Evolutionary conservation across 2,888 invertebrate genomes (phyloP).

Genomic region (Meta bourneti): DNA sequence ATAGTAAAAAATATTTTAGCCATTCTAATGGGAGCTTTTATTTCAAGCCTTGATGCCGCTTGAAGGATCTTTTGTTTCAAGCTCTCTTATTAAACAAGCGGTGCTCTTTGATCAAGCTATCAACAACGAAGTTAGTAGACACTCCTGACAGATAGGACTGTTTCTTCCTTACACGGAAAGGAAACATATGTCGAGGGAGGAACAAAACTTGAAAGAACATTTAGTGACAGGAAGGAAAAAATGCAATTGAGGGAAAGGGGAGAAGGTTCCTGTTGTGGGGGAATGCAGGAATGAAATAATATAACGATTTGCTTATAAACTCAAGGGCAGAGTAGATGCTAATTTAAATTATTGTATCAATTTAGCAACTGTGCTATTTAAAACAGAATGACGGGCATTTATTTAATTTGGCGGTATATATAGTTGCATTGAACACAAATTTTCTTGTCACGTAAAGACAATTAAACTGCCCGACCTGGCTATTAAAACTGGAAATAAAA

Average conservation of each 20-base stretch:
- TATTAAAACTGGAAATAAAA: too few species aligned
- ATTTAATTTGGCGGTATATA: too few species aligned
- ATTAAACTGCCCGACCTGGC: too few species aligned
- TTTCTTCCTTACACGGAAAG: conserved; percentile 5
- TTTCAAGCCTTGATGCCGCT: not conserved
- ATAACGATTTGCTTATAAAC: too few species aligned
- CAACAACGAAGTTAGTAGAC: conserved; percentile 30
- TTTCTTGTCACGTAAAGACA: too few species aligned
- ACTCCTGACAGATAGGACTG: conserved; percentile 29
- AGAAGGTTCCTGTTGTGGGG: not conserved
- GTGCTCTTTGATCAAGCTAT: conserved; percentile 50
- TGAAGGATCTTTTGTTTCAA: conserved; percentile 34
- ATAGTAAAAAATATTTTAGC: not conserved
- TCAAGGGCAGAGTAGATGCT: too few species aligned
- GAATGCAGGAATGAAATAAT: not conserved
- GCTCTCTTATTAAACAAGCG: conserved; percentile 47
- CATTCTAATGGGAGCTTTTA: not conserved
- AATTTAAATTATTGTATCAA: too few species aligned
- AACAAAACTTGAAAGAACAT: conserved; percentile 12
- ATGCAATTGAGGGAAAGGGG: not conserved
- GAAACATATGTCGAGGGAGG: conserved; percentile 44
- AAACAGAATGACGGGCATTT: too few species aligned
- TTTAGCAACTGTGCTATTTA: too few species aligned
- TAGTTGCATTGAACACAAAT: too few species aligned
- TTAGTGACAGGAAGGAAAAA: conserved; percentile 4